Percentiles rank a stretch among this genome's conserved stretches.
Evolutionary conservation across 2,888 invertebrate species (phyloP).

Genomic region (Erynnis tages): DNA sequence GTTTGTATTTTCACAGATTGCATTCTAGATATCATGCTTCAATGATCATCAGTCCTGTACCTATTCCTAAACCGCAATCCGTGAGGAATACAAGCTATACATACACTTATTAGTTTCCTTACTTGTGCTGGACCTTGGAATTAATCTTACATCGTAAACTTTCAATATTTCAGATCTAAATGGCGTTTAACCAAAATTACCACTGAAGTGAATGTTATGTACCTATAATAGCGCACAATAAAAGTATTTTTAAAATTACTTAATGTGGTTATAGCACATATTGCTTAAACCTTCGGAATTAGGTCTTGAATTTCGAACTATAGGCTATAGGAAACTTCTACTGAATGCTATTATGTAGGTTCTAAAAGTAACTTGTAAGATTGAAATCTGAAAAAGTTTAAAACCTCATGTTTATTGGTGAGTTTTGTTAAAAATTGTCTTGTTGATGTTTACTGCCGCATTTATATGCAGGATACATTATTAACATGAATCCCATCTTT

Average conservation of each 20-base stretch:
- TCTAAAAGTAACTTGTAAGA: too few species aligned
- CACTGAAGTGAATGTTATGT: too few species aligned
- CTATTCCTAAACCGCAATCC: background rate
- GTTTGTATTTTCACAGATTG: conserved; percentile 18
- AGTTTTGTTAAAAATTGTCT: background rate
- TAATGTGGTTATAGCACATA: background rate
- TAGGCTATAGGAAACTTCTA: too few species aligned
- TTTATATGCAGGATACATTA: background rate
- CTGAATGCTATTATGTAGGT: too few species aligned
- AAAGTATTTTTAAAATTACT: background rate
- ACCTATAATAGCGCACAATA: background rate
- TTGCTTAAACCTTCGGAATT: too few species aligned
- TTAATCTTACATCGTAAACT: background rate
- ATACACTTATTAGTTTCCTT: conserved; percentile 3
- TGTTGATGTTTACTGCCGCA: background rate
- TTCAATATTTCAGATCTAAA: conserved; percentile 3
- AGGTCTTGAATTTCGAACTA: too few species aligned
- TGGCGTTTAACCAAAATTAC: background rate
- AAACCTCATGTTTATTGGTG: background rate
- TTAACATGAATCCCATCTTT: background rate
- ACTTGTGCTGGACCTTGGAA: conserved; percentile 1
- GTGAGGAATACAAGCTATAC: conserved; percentile 4
- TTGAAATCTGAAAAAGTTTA: too few species aligned
- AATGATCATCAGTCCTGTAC: background rate
- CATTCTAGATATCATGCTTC: background rate